phyloP scores from a whole-genome alignment of 2,113 vertebrate genomes.

The Macroglossus sobrinus region DNA sequence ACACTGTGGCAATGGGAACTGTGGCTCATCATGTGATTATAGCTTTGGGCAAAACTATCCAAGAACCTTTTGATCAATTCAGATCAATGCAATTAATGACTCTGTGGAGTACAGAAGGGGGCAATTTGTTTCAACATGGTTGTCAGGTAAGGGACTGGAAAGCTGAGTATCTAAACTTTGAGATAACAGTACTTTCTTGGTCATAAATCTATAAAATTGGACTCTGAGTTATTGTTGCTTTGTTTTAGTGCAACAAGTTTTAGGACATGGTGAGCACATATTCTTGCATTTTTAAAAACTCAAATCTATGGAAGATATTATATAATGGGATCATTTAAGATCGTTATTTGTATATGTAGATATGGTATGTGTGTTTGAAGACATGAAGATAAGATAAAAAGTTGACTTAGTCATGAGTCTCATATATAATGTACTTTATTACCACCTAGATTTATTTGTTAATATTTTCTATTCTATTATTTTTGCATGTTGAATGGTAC shows the following conservation, averaged over 20 bases:
- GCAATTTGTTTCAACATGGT: not conserved
- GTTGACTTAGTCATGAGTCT: not conserved
- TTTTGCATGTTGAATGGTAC: not conserved
- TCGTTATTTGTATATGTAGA: not conserved
- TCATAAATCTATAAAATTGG: not conserved
- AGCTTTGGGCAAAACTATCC: not conserved
- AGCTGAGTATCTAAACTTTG: not conserved
- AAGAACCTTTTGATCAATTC: not conserved
- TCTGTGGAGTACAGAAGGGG: not conserved
- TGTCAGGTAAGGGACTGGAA: not conserved
- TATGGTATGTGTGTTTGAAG: not conserved
- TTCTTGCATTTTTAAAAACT: not conserved
- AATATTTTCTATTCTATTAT: slow-evolving; percentile 1
- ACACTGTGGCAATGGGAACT: not conserved
- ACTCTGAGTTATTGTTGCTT: not conserved
- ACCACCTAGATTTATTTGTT: not conserved
- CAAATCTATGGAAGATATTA: not conserved
- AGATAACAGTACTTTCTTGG: not conserved
- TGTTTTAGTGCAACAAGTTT: not conserved
- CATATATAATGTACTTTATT: not conserved
- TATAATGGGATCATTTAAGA: not conserved
- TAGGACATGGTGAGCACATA: not conserved
- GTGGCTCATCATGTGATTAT: not conserved
- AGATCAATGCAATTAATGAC: not conserved
- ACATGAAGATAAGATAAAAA: not conserved